Evolutionary conservation across 2,888 invertebrate species (phyloP).

Genomic region (Tanypteryx hageni): DNA sequence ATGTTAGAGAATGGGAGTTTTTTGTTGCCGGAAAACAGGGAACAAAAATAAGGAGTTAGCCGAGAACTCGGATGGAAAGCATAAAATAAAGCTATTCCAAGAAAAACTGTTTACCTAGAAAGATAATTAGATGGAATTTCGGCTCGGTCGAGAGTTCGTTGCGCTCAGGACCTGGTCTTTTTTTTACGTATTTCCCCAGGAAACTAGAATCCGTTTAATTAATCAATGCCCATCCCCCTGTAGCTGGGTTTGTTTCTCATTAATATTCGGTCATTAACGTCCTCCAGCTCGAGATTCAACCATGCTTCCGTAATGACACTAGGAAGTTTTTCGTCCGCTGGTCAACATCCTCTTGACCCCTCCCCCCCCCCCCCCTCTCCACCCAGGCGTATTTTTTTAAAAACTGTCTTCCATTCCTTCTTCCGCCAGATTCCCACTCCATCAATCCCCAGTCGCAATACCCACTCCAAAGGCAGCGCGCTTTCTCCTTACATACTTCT

Average conservation of each 20-base stretch:
- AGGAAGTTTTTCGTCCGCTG: background rate
- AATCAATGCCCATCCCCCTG: background rate
- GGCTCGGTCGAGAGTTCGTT: background rate
- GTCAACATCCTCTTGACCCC: constrained; percentile 6
- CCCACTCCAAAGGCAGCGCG: background rate
- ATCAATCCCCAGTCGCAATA: background rate
- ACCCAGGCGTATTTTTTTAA: background rate
- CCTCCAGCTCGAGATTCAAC: background rate
- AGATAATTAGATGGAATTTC: background rate
- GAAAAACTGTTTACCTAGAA: background rate
- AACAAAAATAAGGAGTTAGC: background rate
- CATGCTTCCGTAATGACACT: background rate
- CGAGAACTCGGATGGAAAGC: background rate
- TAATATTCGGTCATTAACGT: background rate
- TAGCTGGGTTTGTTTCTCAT: background rate
- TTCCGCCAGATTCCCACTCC: background rate
- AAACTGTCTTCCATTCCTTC: background rate
- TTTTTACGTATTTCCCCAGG: background rate
- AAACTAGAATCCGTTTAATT: background rate
- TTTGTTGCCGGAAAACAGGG: background rate
- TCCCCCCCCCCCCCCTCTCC: background rate
- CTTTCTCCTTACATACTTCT: background rate
- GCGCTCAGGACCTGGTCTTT: background rate
- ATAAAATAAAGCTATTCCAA: background rate
- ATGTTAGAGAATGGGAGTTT: too few species aligned